Conservation (phyloP, 2,113 vertebrate genomes). For the Chamaetylas fuelleborni region DNA sequence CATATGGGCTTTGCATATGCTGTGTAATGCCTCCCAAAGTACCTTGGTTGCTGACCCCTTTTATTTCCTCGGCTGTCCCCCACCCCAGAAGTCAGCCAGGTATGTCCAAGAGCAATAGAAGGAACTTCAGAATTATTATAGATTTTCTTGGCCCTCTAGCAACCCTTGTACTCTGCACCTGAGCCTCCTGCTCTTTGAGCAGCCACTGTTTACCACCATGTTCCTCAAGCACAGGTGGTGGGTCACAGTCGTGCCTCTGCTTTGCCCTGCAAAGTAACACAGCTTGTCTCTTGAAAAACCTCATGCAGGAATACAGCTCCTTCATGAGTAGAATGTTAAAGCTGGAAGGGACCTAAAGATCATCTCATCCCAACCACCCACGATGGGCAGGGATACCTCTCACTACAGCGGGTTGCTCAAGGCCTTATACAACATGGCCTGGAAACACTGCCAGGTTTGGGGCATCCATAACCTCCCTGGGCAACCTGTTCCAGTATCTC, state of each 20-base stretch:
- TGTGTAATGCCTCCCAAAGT: background rate
- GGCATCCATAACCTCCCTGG: background rate
- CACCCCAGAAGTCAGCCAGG: background rate
- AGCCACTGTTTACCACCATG: accelerated
- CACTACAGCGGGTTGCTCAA: background rate
- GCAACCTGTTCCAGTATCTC: background rate
- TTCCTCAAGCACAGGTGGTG: background rate
- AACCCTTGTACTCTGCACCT: background rate
- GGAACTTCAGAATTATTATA: background rate
- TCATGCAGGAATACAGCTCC: background rate
- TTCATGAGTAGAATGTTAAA: background rate
- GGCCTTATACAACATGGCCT: background rate
- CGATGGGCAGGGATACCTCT: background rate
- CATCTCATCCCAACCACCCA: background rate
- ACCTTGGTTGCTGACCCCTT: background rate
- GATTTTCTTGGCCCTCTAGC: background rate
- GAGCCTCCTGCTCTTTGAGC: background rate
- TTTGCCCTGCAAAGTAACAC: background rate
- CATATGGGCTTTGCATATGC: background rate
- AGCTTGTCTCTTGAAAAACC: background rate
- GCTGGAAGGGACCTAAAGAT: background rate
- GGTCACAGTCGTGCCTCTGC: background rate
- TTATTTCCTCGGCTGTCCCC: background rate
- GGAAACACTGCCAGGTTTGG: background rate
- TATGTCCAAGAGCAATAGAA: background rate